Evolutionary conservation across 2,113 vertebrate species (phyloP).

Genomic region (Saccopteryx leptura): DNA sequence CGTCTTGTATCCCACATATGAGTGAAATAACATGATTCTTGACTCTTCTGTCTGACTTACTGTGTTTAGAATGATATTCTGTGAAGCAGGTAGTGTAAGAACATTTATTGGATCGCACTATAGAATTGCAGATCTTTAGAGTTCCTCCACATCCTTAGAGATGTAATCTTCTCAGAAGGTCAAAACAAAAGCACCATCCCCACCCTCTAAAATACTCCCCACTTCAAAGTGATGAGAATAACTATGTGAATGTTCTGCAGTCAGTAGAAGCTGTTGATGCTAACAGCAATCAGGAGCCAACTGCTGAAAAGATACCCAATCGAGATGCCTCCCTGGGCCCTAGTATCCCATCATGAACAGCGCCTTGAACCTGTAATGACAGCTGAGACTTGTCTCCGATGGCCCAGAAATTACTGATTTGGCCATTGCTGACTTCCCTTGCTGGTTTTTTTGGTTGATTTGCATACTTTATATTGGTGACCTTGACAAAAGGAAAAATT

Average conservation of each 20-base stretch:
- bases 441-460: background rate
- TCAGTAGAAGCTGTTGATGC: conserved; percentile 67
- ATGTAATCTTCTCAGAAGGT: conserved; percentile 91
- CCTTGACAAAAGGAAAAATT: conserved; percentile 59
- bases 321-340: background rate
- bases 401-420: background rate
- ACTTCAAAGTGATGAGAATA: conserved; percentile 81
- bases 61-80: background rate
- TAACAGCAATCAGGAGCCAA: conserved; percentile 81
- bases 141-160: conserved; percentile 82
- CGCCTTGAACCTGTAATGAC: background rate
- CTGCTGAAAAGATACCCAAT: conserved; percentile 49
- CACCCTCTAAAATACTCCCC: conserved; percentile 82
- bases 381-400: conserved; percentile 24
- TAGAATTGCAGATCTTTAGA: conserved; percentile 73
- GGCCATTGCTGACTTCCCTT: conserved; percentile 73
- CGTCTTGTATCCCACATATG: background rate
- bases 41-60: background rate
- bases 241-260: conserved; percentile 70
- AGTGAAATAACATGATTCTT: background rate
- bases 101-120: background rate
- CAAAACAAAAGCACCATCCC: conserved; percentile 92
- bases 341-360: background rate
- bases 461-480: conserved; percentile 71
- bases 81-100: conserved; percentile 73